phyloP scores from a whole-genome alignment of 2,797 vertebrate genomes.

The Ctenochaetus hawaiiensis region DNA sequence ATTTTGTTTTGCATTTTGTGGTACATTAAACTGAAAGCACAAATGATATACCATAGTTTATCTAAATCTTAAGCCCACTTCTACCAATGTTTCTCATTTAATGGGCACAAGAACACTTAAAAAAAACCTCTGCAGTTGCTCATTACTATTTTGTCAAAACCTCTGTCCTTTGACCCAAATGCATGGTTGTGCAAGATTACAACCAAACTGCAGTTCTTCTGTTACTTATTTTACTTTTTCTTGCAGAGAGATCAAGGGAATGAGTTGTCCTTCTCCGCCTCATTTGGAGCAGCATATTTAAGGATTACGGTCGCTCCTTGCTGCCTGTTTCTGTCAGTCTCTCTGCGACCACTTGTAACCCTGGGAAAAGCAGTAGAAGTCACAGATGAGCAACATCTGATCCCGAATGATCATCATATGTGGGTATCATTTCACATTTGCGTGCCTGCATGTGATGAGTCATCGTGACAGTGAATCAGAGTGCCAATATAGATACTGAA shows the following conservation, averaged over 20 bases:
- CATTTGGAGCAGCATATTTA: conserved; percentile 59
- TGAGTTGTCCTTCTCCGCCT: conserved; percentile 56
- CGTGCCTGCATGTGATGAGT: conserved; percentile 57
- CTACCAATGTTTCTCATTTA: neutral
- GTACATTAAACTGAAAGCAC: no score
- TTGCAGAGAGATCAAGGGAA: conserved; percentile 51
- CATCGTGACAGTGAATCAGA: conserved; percentile 52
- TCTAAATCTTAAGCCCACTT: neutral
- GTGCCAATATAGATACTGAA: conserved; percentile 38
- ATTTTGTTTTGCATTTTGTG: no score
- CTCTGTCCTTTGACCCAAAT: conserved; percentile 16
- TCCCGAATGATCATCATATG: conserved; percentile 53
- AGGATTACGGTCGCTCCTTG: conserved; percentile 53
- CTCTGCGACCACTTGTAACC: conserved; percentile 27
- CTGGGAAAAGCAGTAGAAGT: conserved; percentile 59
- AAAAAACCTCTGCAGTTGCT: neutral
- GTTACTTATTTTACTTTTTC: neutral
- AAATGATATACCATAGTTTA: neutral
- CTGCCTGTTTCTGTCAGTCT: conserved; percentile 61
- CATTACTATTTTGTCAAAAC: conserved; percentile 6
- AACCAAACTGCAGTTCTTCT: conserved; percentile 16
- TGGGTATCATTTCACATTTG: conserved; percentile 64
- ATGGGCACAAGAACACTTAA: neutral
- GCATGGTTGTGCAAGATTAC: conserved; percentile 9
- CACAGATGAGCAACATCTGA: conserved; percentile 70